Percentiles rank a stretch among this genome's conserved stretches.
These are phyloP conservation scores for Natrix natrix DNA, from an alignment of 2,797 vertebrate species.

Conservation along the genomic window DNA sequence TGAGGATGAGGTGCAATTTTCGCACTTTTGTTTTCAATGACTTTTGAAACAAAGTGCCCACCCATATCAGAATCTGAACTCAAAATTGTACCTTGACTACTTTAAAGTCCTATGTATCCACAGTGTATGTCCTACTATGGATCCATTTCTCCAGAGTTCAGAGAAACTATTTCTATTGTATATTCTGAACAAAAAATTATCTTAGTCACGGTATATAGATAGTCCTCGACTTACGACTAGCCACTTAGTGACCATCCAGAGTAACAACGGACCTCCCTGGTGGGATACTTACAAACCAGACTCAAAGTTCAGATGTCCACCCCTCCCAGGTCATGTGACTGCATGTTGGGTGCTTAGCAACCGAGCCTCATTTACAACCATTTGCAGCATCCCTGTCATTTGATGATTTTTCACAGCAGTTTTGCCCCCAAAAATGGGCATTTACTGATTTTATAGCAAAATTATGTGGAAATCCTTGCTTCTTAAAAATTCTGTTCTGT, in stretches of 20 bases:
- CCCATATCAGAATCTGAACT: background rate
- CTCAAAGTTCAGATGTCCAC: background rate
- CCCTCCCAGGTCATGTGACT: background rate
- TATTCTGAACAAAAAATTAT: background rate
- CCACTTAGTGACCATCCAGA: too few relatives aligned
- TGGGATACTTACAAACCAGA: background rate
- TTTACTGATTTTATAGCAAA: too few relatives aligned
- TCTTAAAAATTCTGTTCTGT: background rate
- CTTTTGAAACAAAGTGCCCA: background rate
- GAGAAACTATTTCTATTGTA: background rate
- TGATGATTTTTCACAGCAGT: background rate
- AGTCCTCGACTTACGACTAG: too few relatives aligned
- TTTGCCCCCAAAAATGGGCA: background rate
- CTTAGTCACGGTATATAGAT: background rate
- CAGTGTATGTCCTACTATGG: background rate
- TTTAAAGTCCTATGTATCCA: background rate
- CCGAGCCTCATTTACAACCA: background rate
- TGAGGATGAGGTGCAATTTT: background rate
- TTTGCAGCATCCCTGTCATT: background rate
- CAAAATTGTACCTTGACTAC: background rate
- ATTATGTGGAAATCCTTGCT: background rate
- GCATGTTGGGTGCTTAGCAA: background rate
- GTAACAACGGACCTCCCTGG: background rate
- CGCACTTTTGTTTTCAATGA: background rate
- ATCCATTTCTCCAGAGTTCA: background rate